Conservation (phyloP, 2,113 vertebrate genomes). For the Emydura subglobosa region DNA sequence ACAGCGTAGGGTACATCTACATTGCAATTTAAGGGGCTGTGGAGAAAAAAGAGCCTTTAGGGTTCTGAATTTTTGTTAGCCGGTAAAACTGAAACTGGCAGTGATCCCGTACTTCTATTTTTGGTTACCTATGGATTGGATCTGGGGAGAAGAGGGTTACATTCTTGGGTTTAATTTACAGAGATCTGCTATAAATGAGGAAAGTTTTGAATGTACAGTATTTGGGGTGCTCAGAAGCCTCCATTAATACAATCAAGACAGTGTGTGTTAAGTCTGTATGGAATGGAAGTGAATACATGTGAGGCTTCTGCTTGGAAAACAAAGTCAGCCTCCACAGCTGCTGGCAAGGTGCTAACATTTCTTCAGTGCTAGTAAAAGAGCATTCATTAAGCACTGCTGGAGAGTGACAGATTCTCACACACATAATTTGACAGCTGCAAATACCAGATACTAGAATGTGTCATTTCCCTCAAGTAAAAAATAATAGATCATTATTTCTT, state of each 20-base stretch:
- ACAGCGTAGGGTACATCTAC: not conserved
- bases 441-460: conserved; percentile 68
- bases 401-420: conserved; percentile 66
- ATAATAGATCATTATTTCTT: conserved; percentile 72
- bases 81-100: not conserved
- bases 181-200: not conserved
- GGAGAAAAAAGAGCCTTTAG: not conserved
- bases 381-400: conserved; percentile 24
- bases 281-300: conserved; percentile 9
- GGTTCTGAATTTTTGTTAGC: not conserved
- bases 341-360: conserved; percentile 58
- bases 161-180: not conserved
- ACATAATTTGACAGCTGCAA: conserved; percentile 71
- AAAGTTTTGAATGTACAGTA: not conserved
- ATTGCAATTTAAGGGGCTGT: not conserved
- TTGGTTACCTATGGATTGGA: not conserved
- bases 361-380: conserved; percentile 27
- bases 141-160: not conserved
- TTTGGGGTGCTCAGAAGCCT: not conserved
- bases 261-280: not conserved
- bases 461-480: conserved; percentile 74
- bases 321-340: not conserved
- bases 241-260: not conserved
- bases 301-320: not conserved
- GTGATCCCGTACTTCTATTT: not conserved